Base-by-base conservation (phyloP, 2,113 vertebrate genomes). In the Syrmaticus mikado region DNA sequence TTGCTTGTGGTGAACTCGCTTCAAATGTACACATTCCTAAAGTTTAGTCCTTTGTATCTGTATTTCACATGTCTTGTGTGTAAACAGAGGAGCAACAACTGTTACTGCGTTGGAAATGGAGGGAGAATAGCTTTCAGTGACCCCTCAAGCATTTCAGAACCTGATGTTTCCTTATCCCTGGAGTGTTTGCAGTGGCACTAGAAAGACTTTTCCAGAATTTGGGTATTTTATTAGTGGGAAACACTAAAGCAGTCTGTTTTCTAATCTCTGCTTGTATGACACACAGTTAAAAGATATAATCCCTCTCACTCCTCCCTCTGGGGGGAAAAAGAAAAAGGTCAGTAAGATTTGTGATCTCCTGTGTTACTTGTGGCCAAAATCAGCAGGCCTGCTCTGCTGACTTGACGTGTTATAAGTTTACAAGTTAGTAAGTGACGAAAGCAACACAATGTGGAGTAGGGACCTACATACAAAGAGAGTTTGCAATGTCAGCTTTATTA, bases 401-500 rank as follows among this genome's bases (percentile, higher is more conserved):
- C 48, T 91, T 64, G 36, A 72, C 67, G 83, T 36, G 64, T 89
- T 53, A 34, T 10, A 24, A 34, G 27, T 75, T 27, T 32, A 64
- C 8, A 45, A 67, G 61, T 85, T 90, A 73, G 41, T 67, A 87
- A 87, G 65, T 1, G 21, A 80, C 71, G 89, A 70, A 60, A 64
- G 48, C 25, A 64, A 8, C 19, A 20, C 18, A 79, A 77, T 36
- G 9, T 38, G 28, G 50, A 8, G 5, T 48, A 36, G 83, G 61
- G 53, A 41, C 14, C 65, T 65, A 77, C 83, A 87, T 52, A 36
- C 32, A 72, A 65, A 71, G 43, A 40, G 60, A 43, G 82, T 94
- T 60, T 68, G 52, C 57, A 38, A 1, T 68, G 60, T 87, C 85
- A 85, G 79, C 89, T 96, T 85, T 96, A 81, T 85, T 83, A 81